A percentile compares a stretch with the other conserved stretches of the same genome.
Conservation (phyloP, 2,888 invertebrate species). For the Drosophila bunnanda region DNA sequence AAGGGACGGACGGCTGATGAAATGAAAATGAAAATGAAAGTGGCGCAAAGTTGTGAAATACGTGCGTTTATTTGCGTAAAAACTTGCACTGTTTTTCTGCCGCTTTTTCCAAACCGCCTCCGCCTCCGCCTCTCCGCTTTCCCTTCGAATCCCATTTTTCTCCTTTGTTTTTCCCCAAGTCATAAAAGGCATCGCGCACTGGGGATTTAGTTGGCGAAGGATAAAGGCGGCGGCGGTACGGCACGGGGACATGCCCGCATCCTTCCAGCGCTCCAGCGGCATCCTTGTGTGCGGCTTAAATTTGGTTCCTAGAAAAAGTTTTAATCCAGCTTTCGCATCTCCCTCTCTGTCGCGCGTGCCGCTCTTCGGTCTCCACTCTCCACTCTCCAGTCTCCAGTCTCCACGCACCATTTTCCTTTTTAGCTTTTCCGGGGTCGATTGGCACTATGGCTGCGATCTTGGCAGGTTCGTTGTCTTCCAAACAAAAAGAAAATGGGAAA, state of each 20-base stretch:
- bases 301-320: slow-evolving; percentile 73
- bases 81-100: slow-evolving; percentile 55
- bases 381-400: background rate
- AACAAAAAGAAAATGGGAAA: background rate
- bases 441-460: slow-evolving; percentile 13
- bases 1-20: background rate
- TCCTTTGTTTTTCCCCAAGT: slow-evolving; percentile 9
- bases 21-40: slow-evolving; percentile 61
- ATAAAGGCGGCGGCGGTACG: slow-evolving; percentile 25
- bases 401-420: background rate
- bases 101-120: background rate
- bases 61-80: slow-evolving; percentile 77
- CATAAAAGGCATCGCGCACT: slow-evolving; percentile 54
- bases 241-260: slow-evolving; percentile 7
- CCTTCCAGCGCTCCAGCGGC: slow-evolving; percentile 17
- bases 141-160: background rate
- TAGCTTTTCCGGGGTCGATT: slow-evolving; percentile 13
- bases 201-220: slow-evolving; percentile 59
- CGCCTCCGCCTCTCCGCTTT: background rate
- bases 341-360: background rate
- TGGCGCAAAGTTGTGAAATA: slow-evolving; percentile 74
- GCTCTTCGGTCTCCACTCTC: background rate
- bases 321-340: slow-evolving; percentile 69
- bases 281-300: slow-evolving; percentile 62
- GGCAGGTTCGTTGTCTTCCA: background rate